Conservation (phyloP, 2,797 vertebrate species). For the Valencia hispanica region DNA sequence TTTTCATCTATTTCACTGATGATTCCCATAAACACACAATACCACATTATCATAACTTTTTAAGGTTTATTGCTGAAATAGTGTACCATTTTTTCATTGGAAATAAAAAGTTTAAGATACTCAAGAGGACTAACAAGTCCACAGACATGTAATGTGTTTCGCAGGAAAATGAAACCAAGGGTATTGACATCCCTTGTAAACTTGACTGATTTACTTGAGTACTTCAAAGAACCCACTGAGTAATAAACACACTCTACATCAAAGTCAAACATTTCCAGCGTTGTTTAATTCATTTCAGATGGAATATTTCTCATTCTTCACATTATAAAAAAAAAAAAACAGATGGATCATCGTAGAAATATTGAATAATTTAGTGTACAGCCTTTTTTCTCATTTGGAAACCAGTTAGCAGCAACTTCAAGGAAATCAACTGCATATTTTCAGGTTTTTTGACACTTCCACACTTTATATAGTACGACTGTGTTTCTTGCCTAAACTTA, state of each 20-base stretch:
- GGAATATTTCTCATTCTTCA: not conserved
- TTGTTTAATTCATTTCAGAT: not conserved
- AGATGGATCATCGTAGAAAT: not conserved
- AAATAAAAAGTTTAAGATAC: not conserved
- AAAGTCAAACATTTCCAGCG: not conserved
- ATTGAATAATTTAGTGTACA: not conserved
- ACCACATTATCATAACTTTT: not conserved
- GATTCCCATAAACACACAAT: not conserved
- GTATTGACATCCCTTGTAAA: not conserved
- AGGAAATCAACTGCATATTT: not conserved
- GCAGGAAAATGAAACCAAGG: not conserved
- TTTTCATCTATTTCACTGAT: not conserved
- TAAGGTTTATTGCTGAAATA: not conserved
- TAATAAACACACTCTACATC: not conserved
- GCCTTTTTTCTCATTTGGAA: not conserved
- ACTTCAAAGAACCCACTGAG: not conserved
- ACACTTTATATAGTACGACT: not conserved
- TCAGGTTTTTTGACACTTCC: not conserved
- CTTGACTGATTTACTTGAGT: not conserved
- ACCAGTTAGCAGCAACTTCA: not conserved
- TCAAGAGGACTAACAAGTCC: not conserved
- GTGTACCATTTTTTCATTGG: not conserved
- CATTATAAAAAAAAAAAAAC: slow-evolving; percentile 2
- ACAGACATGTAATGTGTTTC: not conserved
- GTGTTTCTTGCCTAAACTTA: slow-evolving; percentile 19